phyloP scores from a whole-genome alignment of 2,113 vertebrate genomes.

The Psephotus haematonotus region DNA sequence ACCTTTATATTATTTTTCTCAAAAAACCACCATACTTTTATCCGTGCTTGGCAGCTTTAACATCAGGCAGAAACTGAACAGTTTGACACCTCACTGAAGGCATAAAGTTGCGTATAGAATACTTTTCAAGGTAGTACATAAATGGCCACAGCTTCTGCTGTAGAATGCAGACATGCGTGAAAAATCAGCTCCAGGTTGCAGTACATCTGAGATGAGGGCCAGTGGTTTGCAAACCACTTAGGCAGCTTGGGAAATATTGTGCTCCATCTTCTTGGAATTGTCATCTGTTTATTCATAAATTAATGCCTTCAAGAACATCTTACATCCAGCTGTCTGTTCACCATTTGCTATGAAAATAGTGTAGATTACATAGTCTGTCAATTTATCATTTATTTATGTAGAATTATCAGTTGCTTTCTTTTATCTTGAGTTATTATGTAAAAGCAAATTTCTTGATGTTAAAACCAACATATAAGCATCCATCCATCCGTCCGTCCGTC shows the following conservation, averaged over 20 bases:
- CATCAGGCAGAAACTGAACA: background rate
- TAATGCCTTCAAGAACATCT: background rate
- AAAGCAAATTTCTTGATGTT: background rate
- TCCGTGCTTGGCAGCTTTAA: background rate
- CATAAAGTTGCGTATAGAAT: background rate
- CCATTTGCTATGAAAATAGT: background rate
- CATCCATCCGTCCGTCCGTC: background rate
- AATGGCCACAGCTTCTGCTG: background rate
- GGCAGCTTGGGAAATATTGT: rapidly evolving
- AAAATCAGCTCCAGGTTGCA: background rate
- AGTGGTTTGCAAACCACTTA: background rate
- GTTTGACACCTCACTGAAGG: background rate
- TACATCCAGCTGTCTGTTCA: background rate
- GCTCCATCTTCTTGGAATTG: background rate
- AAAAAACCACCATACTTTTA: background rate
- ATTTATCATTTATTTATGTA: background rate
- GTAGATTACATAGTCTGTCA: background rate
- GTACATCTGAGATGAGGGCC: background rate
- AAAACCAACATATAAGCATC: background rate
- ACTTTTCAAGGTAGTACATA: background rate
- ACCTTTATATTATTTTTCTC: background rate
- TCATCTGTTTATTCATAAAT: background rate
- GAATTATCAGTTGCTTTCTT: background rate
- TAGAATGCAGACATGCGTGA: rapidly evolving
- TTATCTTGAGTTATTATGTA: background rate